Conservation (phyloP, 2,113 vertebrate genomes). For the Pogona vitticeps region DNA sequence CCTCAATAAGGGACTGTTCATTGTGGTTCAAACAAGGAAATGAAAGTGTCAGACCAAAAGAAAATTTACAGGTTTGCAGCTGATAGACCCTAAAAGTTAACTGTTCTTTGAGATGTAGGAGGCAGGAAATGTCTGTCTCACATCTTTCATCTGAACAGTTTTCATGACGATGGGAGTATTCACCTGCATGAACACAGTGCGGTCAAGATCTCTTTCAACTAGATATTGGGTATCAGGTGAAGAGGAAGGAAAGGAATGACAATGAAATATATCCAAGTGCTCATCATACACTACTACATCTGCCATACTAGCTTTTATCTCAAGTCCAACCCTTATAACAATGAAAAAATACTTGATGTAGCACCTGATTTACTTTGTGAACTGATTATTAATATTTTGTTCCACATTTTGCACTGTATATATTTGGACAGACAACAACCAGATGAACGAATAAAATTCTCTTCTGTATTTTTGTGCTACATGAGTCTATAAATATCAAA, state of each 20-base stretch:
- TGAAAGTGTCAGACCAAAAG: background rate
- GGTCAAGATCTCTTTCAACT: background rate
- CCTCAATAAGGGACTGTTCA: background rate
- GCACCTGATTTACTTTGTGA: background rate
- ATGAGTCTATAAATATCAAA: background rate
- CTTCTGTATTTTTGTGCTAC: background rate
- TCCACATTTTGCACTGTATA: background rate
- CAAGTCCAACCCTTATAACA: background rate
- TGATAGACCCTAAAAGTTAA: background rate
- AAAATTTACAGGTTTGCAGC: background rate
- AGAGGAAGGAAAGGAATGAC: background rate
- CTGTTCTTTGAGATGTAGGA: background rate
- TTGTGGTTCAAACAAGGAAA: background rate
- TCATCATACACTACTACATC: background rate
- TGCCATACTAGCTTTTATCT: background rate
- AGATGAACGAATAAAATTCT: background rate
- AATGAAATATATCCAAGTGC: background rate
- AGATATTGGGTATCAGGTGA: background rate
- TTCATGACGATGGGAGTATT: background rate
- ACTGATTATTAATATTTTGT: background rate
- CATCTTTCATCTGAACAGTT: background rate
- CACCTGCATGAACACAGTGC: background rate
- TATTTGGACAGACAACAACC: background rate
- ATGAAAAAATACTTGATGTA: background rate
- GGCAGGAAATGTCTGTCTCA: background rate